phyloP scores from a whole-genome alignment of 2,888 invertebrate species.

The Cistogaster globosa region DNA sequence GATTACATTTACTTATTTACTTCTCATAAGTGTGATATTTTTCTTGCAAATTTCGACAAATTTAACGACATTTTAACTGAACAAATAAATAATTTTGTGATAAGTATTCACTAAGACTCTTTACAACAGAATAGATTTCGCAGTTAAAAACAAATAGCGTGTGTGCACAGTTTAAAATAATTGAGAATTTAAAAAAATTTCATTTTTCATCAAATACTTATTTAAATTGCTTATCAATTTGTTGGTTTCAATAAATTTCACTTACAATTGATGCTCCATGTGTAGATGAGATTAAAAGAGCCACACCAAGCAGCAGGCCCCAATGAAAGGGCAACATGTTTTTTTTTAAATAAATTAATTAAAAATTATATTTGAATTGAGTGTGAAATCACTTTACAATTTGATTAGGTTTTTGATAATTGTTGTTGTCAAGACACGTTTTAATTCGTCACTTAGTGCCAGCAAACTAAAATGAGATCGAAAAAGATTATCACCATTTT shows the following conservation, averaged over 20 bases:
- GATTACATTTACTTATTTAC: too few relatives aligned
- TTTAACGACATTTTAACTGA: too few relatives aligned
- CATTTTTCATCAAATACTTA: too few relatives aligned
- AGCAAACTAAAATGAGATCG: slow-evolving; percentile 78
- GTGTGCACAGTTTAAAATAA: too few relatives aligned
- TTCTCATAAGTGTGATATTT: too few relatives aligned
- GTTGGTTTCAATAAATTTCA: slow-evolving; percentile 54
- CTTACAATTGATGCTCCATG: slow-evolving; percentile 81
- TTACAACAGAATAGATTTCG: too few relatives aligned
- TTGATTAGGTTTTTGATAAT: slow-evolving; percentile 40
- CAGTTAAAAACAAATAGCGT: too few relatives aligned
- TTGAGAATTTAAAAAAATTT: too few relatives aligned
- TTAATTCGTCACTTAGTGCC: slow-evolving; percentile 71
- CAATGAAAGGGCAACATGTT: slow-evolving; percentile 81
- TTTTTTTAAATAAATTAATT: slow-evolving; percentile 16
- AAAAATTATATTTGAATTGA: slow-evolving; percentile 17
- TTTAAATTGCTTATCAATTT: too few relatives aligned
- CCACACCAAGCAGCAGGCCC: slow-evolving; percentile 78
- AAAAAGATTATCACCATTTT: slow-evolving; percentile 70
- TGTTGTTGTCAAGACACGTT: slow-evolving; percentile 74
- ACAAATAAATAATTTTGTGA: too few relatives aligned
- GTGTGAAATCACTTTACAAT: slow-evolving; percentile 49
- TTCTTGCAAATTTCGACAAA: too few relatives aligned
- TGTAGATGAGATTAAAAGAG: slow-evolving; percentile 76
- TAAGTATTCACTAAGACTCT: too few relatives aligned